Conservation (phyloP, 2,888 invertebrate genomes). For the Encarsia formosa region DNA sequence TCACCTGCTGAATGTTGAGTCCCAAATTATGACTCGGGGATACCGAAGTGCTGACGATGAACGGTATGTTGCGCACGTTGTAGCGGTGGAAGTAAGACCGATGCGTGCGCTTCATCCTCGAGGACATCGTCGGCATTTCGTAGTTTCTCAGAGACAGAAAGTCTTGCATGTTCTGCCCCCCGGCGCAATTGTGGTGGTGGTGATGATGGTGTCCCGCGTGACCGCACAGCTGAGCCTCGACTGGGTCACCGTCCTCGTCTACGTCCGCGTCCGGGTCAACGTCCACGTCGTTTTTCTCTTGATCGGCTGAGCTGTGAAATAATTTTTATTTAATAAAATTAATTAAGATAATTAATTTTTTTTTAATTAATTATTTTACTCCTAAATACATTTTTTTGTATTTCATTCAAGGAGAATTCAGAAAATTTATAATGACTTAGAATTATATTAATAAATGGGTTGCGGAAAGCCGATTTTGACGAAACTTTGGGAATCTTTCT, state of each 20-base stretch:
- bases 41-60: conserved; percentile 60
- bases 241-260: background rate
- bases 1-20: conserved; percentile 62
- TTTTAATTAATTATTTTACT: too few relatives aligned
- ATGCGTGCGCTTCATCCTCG: conserved; percentile 61
- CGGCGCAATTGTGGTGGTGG: background rate
- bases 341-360: too few relatives aligned
- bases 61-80: conserved; percentile 58
- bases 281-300: too few relatives aligned
- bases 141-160: conserved; percentile 54
- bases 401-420: too few relatives aligned
- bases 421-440: too few relatives aligned
- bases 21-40: conserved; percentile 64
- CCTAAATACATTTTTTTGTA: too few relatives aligned
- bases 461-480: too few relatives aligned
- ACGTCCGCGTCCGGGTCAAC: background rate
- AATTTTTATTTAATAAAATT: too few relatives aligned
- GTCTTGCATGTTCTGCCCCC: too few relatives aligned
- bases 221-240: background rate
- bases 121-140: conserved; percentile 64
- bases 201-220: background rate
- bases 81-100: conserved; percentile 54
- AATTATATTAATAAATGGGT: too few relatives aligned
- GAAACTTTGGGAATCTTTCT: too few relatives aligned
- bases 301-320: too few relatives aligned